Evolutionary conservation across 2,113 vertebrate genomes (phyloP), one percentile per base, ranked within the genome.

Genomic region (Oplegnathus fasciatus): DNA sequence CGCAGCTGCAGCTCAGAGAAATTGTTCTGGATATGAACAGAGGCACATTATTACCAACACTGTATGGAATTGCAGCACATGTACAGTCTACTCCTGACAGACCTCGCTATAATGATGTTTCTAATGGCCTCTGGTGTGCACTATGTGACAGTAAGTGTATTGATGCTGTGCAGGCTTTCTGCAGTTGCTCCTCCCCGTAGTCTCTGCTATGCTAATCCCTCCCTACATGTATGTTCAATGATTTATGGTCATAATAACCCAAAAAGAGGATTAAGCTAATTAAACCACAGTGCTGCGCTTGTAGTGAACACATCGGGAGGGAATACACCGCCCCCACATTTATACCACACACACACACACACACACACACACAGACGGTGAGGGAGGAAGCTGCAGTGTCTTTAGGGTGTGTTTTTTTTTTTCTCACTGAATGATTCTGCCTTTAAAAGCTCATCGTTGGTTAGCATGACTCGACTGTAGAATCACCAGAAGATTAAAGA

Each of bases 221-320:
- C 82, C 82, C 78, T 86, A 91, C 83, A 93, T 90, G 78, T 91
- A 94, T 89, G 91, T 93, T 92, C 88, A 92, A 93, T 93, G 91
- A 94, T 94, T 94, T 94, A 94, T 93, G 89, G 83, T 92, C 88
- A 94, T 94, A 94, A 95, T 94, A 94, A 93, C 88, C 91, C 89
- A 93, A 94, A 95, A 94, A 93, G 91, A 92, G 91, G 94, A 95
- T 95, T 95, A 94, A 84, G 90, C 90, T 92, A 95, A 94, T 94
- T 95, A 93, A 91, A 94, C 86, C 88, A 83, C 91, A 93, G 88
- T 64, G 65, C 88, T 84, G 81, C 2, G 79, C 92, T 92, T 86
- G 90, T 94, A 93, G 90, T 92, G 91, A 94, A 90, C 90, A 92
- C 88, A 90, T 85, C 77, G 86, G 83, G 79, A 88, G 91, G 91